Evolutionary conservation across 2,113 vertebrate genomes (phyloP).

Genomic region (Empidonax alnorum): DNA sequence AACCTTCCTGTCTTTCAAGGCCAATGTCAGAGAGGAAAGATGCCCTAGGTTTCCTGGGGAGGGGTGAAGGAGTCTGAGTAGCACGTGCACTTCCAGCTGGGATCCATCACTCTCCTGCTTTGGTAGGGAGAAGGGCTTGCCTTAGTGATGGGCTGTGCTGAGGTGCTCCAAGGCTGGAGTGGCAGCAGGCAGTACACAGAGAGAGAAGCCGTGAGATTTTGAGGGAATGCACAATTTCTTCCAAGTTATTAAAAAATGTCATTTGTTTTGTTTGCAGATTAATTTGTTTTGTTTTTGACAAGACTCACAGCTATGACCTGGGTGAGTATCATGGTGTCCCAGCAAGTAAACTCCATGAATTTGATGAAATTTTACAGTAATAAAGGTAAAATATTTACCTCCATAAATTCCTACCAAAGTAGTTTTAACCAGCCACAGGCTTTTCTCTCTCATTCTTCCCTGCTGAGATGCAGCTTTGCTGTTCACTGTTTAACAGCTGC

Average conservation of each 20-base stretch:
- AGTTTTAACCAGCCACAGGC: background rate
- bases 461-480: background rate
- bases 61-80: background rate
- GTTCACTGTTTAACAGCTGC: constrained; percentile 8
- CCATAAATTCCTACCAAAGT: background rate
- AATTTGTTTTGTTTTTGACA: background rate
- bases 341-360: background rate
- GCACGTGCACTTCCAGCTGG: background rate
- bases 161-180: background rate
- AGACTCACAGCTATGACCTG: background rate
- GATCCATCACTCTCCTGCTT: background rate
- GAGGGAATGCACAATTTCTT: background rate
- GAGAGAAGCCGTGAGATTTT: background rate
- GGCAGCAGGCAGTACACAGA: background rate
- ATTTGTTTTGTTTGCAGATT: background rate
- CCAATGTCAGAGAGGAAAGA: background rate
- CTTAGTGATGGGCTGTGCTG: background rate
- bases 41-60: background rate
- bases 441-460: background rate
- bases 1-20: background rate
- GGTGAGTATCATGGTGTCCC: background rate
- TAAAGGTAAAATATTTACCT: background rate
- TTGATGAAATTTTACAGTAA: background rate
- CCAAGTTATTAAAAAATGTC: background rate
- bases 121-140: background rate